Base-by-base conservation (phyloP, 2,888 invertebrate genomes). In the Erpobdella octoculata region DNA sequence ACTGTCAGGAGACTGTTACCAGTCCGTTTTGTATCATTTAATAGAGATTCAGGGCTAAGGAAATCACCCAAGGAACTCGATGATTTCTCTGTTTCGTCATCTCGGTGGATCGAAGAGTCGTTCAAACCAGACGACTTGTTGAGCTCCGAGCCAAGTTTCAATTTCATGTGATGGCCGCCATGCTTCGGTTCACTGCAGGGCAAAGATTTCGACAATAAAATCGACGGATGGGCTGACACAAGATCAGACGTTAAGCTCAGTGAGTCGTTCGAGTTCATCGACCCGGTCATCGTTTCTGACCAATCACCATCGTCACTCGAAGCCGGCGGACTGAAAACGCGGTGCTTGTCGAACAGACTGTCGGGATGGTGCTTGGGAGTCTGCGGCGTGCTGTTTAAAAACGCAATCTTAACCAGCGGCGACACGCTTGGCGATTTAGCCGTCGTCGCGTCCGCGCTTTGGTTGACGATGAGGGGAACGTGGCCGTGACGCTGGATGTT, bases 331-430 rank as follows among this genome's bases (percentile, higher is more conserved):
- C 53, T 53, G 53, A 53, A 53, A 1, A 53, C 53, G 6, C 53
- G 21, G 21, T 53, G 53, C 53, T 15, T 53, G 53, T 53, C 53
- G 53, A 53, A 53, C 21, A 53, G 28, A 53, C 53, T 53, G 53
- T 53, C 21, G 1, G 21, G 21, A 28, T 53, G 18, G 21, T n/a
- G 4, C 8, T 28, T 21, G 8, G 53, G 28, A 28, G 53, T 21
- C 53, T 53, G 53, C 21, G 53, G 53, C 21, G 53, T 53, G 53
- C 53, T 53, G 21, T 21, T n/a, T 21, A 53, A 15, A 28, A 53
- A 53, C 8, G 53, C 53, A 53, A 53, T 53, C 28, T 53, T 53
- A 53, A 28, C 53, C 53, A 53, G 21, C 53, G 53, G 53, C 21
- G 53, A 25, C 21, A 12, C 53, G 53, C 53, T 9, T 53, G 21